These are phyloP conservation scores for Scolopax mira DNA, from an alignment of 2,113 vertebrate species.

Conservation along the genomic window DNA sequence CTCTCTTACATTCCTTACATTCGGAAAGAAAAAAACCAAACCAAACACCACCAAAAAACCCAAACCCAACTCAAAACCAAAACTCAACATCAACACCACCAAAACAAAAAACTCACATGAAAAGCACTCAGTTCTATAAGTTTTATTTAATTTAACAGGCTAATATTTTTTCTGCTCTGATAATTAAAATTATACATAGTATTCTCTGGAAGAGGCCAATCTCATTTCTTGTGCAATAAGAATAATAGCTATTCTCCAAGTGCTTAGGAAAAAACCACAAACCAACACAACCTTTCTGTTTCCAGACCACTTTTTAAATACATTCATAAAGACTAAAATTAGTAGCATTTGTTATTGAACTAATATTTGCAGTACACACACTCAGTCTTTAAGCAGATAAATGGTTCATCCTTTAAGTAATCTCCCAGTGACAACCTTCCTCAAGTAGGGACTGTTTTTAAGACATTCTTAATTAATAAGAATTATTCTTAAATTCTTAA, in stretches of 20 bases:
- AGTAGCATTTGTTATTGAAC: not conserved
- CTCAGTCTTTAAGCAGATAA: not conserved
- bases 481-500: not conserved
- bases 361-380: not conserved
- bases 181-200: not conserved
- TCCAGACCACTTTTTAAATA: not conserved
- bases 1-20: not conserved
- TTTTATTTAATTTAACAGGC: not conserved
- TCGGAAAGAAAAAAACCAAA: not conserved
- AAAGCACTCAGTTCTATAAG: not conserved
- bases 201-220: not conserved
- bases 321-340: not conserved
- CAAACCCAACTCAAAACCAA: not conserved
- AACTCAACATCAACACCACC: not conserved
- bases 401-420: not conserved
- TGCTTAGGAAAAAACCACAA: not conserved
- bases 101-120: not conserved
- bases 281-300: not conserved
- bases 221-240: not conserved
- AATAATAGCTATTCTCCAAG: not conserved
- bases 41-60: not conserved
- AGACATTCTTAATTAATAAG: not conserved
- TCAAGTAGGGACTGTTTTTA: not conserved
- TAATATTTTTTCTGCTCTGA: not conserved
- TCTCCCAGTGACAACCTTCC: not conserved